Evolutionary conservation across 2,888 invertebrate genomes (phyloP).

Genomic region (Xylophagus ater): DNA sequence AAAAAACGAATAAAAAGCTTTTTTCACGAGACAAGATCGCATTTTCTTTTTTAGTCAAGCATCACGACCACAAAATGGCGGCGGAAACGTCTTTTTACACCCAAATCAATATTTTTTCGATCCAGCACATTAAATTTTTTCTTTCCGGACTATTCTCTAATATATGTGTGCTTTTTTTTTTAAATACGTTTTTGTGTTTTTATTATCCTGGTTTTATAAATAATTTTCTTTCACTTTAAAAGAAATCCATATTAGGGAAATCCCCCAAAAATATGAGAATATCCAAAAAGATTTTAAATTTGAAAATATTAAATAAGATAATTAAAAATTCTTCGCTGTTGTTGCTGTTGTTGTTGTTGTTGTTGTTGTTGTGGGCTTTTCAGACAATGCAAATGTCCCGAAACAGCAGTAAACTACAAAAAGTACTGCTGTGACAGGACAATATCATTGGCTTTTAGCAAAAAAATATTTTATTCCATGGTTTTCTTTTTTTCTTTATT

Average conservation of each 20-base stretch:
- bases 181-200: no score
- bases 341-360: constrained; percentile 4
- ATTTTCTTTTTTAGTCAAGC: no score
- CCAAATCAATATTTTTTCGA: constrained; percentile 1
- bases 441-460: constrained; percentile 70
- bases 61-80: constrained; percentile 5
- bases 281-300: no score
- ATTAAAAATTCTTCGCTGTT: no score
- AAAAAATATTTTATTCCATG: constrained; percentile 15
- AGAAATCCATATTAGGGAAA: no score
- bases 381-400: constrained; percentile 72
- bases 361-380: constrained; percentile 18
- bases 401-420: constrained; percentile 74
- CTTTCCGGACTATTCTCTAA: neutral
- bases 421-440: constrained; percentile 97
- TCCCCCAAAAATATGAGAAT: neutral
- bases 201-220: no score
- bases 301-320: no score
- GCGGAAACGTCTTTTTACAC: neutral
- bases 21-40: no score
- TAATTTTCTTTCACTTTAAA: no score
- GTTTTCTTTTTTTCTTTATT: neutral
- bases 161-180: no score
- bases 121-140: neutral
- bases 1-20: no score